Conservation (phyloP, 2,797 vertebrate species). For the Falco berigora region DNA sequence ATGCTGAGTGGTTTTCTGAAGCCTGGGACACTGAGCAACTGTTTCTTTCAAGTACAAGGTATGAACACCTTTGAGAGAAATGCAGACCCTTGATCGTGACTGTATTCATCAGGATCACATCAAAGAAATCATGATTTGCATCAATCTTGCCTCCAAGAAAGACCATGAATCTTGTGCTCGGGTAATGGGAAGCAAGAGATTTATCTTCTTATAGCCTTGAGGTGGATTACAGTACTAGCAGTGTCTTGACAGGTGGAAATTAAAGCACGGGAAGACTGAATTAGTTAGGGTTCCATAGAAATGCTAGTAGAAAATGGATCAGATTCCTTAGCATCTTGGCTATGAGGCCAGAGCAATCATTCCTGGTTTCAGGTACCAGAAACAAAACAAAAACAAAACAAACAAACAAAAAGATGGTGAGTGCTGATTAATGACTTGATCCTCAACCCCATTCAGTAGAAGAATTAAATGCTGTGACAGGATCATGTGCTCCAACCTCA, state of each 20-base stretch:
- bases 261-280: not conserved
- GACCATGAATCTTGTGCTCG: not conserved
- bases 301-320: not conserved
- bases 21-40: not conserved
- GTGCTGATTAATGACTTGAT: not conserved
- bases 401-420: not conserved
- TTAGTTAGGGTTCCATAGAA: not conserved
- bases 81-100: not conserved
- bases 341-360: not conserved
- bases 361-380: not conserved
- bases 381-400: not conserved
- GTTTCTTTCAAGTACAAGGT: not conserved
- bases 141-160: not conserved
- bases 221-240: not conserved
- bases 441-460: not conserved
- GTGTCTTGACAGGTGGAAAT: not conserved
- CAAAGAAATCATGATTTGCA: not conserved
- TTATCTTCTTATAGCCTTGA: not conserved
- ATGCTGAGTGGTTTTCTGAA: not conserved
- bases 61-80: not conserved
- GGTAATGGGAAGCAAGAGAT: not conserved
- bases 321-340: not conserved
- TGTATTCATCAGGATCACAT: not conserved
- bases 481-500: not conserved
- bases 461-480: not conserved